A percentile compares a stretch with the other conserved stretches of the same genome.
Evolutionary conservation across 1,140 invertebrate species (phyloP).

Genomic region (Scaptodrosophila lebanonensis): DNA sequence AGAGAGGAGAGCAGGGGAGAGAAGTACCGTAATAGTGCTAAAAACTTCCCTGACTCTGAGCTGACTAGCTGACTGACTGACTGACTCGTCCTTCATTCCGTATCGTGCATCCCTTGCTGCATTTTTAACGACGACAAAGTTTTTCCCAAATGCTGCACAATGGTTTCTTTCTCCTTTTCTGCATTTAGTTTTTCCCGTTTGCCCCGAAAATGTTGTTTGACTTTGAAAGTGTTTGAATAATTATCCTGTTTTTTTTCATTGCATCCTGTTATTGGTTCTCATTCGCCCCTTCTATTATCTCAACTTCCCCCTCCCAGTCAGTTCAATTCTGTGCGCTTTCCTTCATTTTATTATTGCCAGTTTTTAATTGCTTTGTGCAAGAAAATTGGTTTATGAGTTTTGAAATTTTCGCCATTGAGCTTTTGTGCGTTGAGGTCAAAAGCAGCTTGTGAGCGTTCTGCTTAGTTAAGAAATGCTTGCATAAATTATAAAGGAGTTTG

Average conservation of each 20-base stretch:
- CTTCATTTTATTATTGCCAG: slow-evolving; percentile 25
- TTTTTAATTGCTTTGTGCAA: slow-evolving; percentile 30
- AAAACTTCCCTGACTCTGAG: slow-evolving; percentile 47
- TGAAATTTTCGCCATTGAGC: slow-evolving; percentile 9
- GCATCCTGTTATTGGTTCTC: neutral
- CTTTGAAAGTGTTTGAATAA: slow-evolving; percentile 72
- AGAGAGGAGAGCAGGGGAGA: no score
- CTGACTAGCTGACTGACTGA: no score
- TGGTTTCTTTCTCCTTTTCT: neutral
- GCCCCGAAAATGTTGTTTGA: slow-evolving; percentile 37
- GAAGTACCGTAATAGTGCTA: no score
- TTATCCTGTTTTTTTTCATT: slow-evolving; percentile 52
- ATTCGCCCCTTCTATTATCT: neutral
- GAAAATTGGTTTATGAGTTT: slow-evolving; percentile 43
- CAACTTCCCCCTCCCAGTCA: neutral
- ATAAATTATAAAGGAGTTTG: slow-evolving; percentile 18
- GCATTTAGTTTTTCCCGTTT: slow-evolving; percentile 19
- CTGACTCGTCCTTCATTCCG: no score
- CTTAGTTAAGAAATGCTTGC: slow-evolving; percentile 7
- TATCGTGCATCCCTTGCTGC: slow-evolving; percentile 39
- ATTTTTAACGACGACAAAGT: slow-evolving; percentile 33
- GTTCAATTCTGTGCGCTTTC: slow-evolving; percentile 27
- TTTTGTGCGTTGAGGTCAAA: neutral
- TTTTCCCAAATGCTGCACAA: slow-evolving; percentile 20
- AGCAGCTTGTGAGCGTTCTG: slow-evolving; percentile 5